These are phyloP conservation scores for Albula glossodonta DNA, from an alignment of 2,113 vertebrate species.

Conservation along the genomic window DNA sequence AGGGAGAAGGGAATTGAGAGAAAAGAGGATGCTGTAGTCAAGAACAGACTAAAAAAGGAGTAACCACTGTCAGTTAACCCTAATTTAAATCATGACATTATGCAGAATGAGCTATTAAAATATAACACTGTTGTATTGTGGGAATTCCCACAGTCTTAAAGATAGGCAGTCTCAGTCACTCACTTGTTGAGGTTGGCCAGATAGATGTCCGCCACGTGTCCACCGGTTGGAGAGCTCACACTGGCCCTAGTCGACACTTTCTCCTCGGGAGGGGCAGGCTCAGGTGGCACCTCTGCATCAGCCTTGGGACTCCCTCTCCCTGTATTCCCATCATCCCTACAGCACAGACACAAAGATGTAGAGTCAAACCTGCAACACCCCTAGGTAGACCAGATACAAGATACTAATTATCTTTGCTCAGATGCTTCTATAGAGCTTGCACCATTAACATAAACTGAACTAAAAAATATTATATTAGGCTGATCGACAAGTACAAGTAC, in stretches of 20 bases:
- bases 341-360: slow-evolving; percentile 39
- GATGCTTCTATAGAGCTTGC: too few species aligned
- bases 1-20: neutral
- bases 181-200: slow-evolving; percentile 99
- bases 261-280: slow-evolving; percentile 79
- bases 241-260: slow-evolving; percentile 88
- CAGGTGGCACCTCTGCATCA: slow-evolving; percentile 81
- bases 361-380: neutral
- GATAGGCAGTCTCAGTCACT: slow-evolving; percentile 6
- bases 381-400: neutral
- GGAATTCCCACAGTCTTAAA: too few species aligned
- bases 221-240: slow-evolving; percentile 87
- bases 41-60: neutral
- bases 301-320: slow-evolving; percentile 91
- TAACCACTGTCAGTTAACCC: neutral
- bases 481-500: too few species aligned
- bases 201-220: slow-evolving; percentile 96
- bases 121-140: too few species aligned
- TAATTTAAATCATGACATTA: too few species aligned
- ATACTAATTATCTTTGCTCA: too few species aligned
- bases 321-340: slow-evolving; percentile 78
- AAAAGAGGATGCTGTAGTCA: neutral
- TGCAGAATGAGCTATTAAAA: too few species aligned
- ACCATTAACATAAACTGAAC: too few species aligned
- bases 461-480: too few species aligned